phyloP scores from a whole-genome alignment of 2,797 vertebrate species.

The Aphelocoma californica region DNA sequence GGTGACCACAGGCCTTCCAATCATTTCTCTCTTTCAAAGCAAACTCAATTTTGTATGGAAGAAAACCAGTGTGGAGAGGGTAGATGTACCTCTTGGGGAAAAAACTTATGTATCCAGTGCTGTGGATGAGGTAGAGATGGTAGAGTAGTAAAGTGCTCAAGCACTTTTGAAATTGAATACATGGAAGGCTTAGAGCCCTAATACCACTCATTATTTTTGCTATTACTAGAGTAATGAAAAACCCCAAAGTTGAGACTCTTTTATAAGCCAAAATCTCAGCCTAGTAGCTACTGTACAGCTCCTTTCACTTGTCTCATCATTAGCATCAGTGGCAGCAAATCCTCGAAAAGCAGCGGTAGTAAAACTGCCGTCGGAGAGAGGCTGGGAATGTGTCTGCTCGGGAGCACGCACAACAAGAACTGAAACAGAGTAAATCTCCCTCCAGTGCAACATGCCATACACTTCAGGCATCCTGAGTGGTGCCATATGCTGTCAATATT shows the following conservation, averaged over 20 bases:
- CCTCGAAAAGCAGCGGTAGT: fast-evolving
- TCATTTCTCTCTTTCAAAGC: neutral
- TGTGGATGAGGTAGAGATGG: neutral
- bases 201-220: neutral
- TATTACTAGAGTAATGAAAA: neutral
- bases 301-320: neutral
- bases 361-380: neutral
- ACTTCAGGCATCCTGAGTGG: neutral
- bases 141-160: neutral
- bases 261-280: neutral
- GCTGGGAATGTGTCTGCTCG: fast-evolving
- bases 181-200: neutral
- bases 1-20: neutral
- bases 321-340: neutral
- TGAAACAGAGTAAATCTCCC: neutral
- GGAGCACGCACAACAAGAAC: fast-evolving
- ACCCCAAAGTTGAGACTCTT: neutral
- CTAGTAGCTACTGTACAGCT: neutral
- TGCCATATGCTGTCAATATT: slow-evolving; percentile 11
- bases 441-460: neutral
- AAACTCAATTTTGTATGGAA: neutral
- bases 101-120: neutral
- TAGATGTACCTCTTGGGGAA: neutral
- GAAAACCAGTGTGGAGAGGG: neutral
- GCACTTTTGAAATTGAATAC: neutral